phyloP scores from a whole-genome alignment of 1,140 invertebrate genomes.

The Grapholita molesta region DNA sequence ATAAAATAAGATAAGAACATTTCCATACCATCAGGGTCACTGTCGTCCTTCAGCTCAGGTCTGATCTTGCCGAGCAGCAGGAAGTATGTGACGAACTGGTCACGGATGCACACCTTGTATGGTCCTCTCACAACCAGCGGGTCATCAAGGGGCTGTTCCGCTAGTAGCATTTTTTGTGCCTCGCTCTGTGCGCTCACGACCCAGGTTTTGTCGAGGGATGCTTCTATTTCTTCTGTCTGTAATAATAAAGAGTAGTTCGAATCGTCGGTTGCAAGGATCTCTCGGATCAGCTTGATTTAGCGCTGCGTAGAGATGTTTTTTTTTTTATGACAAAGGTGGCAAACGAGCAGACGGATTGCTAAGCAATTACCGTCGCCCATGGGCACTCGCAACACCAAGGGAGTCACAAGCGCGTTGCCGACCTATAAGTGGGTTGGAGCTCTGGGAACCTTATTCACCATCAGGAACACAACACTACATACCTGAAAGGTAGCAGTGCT shows the following conservation, averaged over 20 bases:
- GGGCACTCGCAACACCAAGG: too few relatives aligned
- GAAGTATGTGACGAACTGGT: conserved; percentile 91
- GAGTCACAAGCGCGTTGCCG: too few relatives aligned
- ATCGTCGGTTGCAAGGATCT: too few relatives aligned
- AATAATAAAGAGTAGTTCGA: conserved; percentile 43
- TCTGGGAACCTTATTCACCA: too few relatives aligned
- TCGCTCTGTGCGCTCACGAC: conserved; percentile 94
- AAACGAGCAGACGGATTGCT: too few relatives aligned
- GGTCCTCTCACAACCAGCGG: conserved; percentile 94
- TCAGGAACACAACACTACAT: too few relatives aligned
- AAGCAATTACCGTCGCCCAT: too few relatives aligned
- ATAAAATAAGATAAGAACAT: neutral
- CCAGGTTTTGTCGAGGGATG: conserved; percentile 94
- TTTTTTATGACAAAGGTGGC: too few relatives aligned
- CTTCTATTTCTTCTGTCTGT: conserved; percentile 83
- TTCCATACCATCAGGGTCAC: conserved; percentile 82
- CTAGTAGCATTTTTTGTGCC: conserved; percentile 86
- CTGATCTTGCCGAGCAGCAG: conserved; percentile 82
- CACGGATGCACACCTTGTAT: conserved; percentile 88
- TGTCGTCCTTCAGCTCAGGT: conserved; percentile 59
- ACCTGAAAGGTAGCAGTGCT: too few relatives aligned
- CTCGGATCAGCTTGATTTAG: too few relatives aligned
- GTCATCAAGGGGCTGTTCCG: conserved; percentile 82
- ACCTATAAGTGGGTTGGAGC: too few relatives aligned
- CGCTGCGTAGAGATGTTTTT: too few relatives aligned